Base-by-base conservation (phyloP, 1,140 invertebrate genomes). In the Homalodisca vitripennis region DNA sequence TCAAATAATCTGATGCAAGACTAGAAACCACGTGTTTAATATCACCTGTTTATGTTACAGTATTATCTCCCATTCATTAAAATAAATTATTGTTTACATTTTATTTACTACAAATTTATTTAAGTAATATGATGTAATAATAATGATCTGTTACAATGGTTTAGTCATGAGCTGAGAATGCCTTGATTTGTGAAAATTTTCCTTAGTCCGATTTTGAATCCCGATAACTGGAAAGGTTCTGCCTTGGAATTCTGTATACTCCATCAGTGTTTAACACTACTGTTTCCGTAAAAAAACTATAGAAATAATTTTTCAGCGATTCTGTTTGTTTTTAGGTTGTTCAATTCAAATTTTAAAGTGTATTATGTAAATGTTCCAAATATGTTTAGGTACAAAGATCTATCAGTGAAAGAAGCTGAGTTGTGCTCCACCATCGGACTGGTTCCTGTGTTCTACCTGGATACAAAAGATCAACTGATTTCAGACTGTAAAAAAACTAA, bases 401-500 rank as follows among this genome's bases (percentile, higher is more conserved):
- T 60, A 60, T 60, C 26, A 2, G 14, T 24, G 13, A 60, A 60
- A 29, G 55, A 60, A 60, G 14, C 55, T 22, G 55, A 60, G 14
- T 26, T 60, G 6, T 60, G 55, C 27, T 29, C 14, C 10, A 27
- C 14, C 12, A 27, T 27, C 10, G 55, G 55, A 2, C n/a, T 60
- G 27, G 10, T 6, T 3, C 55, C 55, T 27, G 26, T 2, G 3
- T 29, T 27, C 26, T 60, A 27, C 24, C 55, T 60, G 2, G 55
- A 60, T 27, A 27, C 24, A 14, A 60, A 60, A 60, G 55, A 30
- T 29, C 29, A 1, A 3, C 26, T 60, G 24, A 30, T 60, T 2
- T 60, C 55, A 29, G 55, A 60, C 24, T 60, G 55, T 30, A 26
- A 60, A 27, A 60, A 60, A n/a, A 60, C 26, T n/a, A 27, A 60